Base-by-base conservation (phyloP, 2,888 invertebrate genomes). In the Dimorphilus gyrociliatus region DNA sequence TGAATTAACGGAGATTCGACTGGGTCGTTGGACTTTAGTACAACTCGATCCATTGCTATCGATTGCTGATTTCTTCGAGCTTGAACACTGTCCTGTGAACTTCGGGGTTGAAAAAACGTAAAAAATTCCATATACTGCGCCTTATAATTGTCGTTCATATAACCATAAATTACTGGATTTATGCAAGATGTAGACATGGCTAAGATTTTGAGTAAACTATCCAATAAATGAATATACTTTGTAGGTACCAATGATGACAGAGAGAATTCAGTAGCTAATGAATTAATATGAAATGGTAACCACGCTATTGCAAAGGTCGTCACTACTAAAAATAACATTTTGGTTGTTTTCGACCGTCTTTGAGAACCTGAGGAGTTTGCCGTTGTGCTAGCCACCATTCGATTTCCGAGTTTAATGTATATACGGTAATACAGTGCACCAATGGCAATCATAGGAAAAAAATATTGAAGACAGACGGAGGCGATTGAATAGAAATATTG, bases 111-210 rank as follows among this genome's bases (percentile, higher is more conserved):
- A n/a, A n/a, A n/a, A n/a, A n/a, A n/a, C n/a, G n/a, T n/a, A n/a
- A n/a, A n/a, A n/a, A n/a, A n/a, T n/a, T n/a, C n/a, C n/a, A n/a
- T n/a, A n/a, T n/a, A n/a, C n/a, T n/a, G n/a, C n/a, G n/a, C n/a
- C n/a, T n/a, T n/a, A n/a, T 40, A 59, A 43, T 54, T 59, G 35
- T 55, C 58, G 38, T 60, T 60, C 16, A 59, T 41, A 55, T 57
- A 60, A 16, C 57, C 60, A 37, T 60, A 60, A 8, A 60, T 42
- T 32, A 58, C 48, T 1, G 60, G 60, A 39, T 60, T 60, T 23
- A 59, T 46, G 38, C 58, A 60, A 8, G 58, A 51, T 6, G 57
- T 55, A 32, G 55, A 50, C 51, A 56, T 53, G 18, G 57, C 57
- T 29, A 59, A 44, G 18, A 56, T 47, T 30, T 54, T 51, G 16